These are phyloP conservation scores for Heterodera carotae DNA, from an alignment of 1,140 invertebrate species.

Conservation along the genomic window DNA sequence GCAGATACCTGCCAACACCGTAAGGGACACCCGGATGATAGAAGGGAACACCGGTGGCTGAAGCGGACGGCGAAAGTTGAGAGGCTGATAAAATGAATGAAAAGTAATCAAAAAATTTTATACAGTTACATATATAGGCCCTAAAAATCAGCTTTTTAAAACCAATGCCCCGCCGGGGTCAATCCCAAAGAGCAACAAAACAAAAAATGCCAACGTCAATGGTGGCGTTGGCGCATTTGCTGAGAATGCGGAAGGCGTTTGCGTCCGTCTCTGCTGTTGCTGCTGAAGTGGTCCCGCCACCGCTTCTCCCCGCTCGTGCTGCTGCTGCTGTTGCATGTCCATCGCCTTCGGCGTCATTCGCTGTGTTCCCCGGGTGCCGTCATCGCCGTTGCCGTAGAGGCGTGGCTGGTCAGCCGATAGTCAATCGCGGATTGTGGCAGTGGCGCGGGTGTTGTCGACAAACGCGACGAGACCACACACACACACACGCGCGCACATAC, in stretches of 20 bases:
- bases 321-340: slow-evolving; percentile 31
- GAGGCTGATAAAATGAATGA: not conserved
- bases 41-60: not conserved
- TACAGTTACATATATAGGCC: too few species aligned
- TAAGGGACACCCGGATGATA: not conserved
- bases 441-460: slow-evolving; percentile 13
- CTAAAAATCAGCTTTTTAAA: too few species aligned
- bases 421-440: not conserved
- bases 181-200: too few species aligned
- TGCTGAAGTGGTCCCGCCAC: slow-evolving; percentile 17
- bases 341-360: too few species aligned
- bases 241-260: slow-evolving; percentile 32
- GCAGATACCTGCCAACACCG: slow-evolving; percentile 4
- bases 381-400: slow-evolving; percentile 17
- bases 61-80: not conserved
- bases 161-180: too few species aligned
- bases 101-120: not conserved
- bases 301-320: slow-evolving; percentile 20
- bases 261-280: slow-evolving; percentile 18
- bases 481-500: too few species aligned
- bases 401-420: slow-evolving; percentile 7
- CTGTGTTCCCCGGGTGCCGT: too few species aligned
- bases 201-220: slow-evolving; percentile 36
- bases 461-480: not conserved
- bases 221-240: slow-evolving; percentile 44